Evolutionary conservation across 2,113 vertebrate species (phyloP), one percentile per base, ranked within the genome.

Genomic region (Xiphias gladius): DNA sequence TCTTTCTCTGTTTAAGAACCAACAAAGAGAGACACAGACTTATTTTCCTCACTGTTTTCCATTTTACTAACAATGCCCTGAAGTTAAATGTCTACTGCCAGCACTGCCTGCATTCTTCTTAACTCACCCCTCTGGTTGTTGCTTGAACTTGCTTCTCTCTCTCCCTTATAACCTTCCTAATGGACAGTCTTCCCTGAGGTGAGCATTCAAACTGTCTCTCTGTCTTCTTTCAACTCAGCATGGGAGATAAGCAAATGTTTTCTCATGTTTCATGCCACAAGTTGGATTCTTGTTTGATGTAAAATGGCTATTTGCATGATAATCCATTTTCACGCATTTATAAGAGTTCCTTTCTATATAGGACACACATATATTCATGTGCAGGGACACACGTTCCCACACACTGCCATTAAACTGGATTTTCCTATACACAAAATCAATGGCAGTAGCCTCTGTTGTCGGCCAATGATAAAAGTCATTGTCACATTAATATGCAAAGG

Each of bases 151-250:
- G 73, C 90, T 85, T 80, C 64, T 92, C 76, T 91, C 85, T 95
- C 91, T 91, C 90, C 93, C 90, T 94, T 89, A 93, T 90, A 96
- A 96, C 96, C 73, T 93, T 96, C 96, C 95, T 93, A 95, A 96
- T 94, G 97, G 97, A 98, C 96, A 99, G 98, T 94, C 97, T 89
- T 93, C 97, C 93, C 95, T 97, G 93, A 99, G 98, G 98, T 99
- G 96, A 99, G 98, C 95, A 69, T 59, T 58, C 43, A 62, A 37
- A 63, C 59, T 61, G 58, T 83, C 39, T 75, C 74, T 70, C 6
- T 84, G 37, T 62, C 59, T 32, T 65, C 22, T 69, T 20, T 13
- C 37, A 41, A 28, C 66, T 76, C 58, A 58, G 86, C 80, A 88
- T 88, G 82, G 68, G 37, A 79, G 32, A 48, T 76, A 46, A 75